Percentiles rank a stretch among this genome's conserved stretches.
Evolutionary conservation across 2,888 invertebrate species (phyloP).

Genomic region (Drosophila diplacantha): DNA sequence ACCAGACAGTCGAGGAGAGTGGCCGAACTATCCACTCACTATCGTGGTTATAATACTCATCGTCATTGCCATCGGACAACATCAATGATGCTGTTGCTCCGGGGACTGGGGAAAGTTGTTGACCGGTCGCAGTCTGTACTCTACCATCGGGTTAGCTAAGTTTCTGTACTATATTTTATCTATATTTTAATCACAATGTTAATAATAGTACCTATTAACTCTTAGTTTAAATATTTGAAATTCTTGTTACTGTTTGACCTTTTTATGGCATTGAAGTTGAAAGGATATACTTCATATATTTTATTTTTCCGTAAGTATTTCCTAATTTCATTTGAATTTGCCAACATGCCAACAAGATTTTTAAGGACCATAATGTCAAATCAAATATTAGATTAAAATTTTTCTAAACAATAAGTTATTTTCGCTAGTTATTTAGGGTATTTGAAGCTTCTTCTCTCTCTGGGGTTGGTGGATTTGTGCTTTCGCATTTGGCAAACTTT

Average conservation of each 20-base stretch:
- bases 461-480: not conserved
- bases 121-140: conserved; percentile 31
- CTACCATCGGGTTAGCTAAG: not conserved
- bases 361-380: not conserved
- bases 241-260: too few species aligned
- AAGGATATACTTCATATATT: not conserved
- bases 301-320: not conserved
- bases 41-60: conserved; percentile 58
- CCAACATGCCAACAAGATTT: too few species aligned
- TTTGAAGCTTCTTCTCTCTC: not conserved
- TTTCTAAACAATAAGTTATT: not conserved
- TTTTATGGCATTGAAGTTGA: not conserved
- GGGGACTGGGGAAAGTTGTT: conserved; percentile 47
- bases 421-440: not conserved
- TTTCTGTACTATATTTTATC: not conserved
- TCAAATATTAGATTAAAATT: not conserved
- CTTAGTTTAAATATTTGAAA: too few species aligned
- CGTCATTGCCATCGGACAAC: conserved; percentile 44
- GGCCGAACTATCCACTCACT: conserved; percentile 38
- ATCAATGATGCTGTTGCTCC: conserved; percentile 58
- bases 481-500: conserved; percentile 36
- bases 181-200: not conserved
- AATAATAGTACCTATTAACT: too few species aligned
- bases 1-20: conserved; percentile 41
- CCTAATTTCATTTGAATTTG: not conserved